phyloP scores from a whole-genome alignment of 2,888 invertebrate genomes.

The Podabrus alpinus region DNA sequence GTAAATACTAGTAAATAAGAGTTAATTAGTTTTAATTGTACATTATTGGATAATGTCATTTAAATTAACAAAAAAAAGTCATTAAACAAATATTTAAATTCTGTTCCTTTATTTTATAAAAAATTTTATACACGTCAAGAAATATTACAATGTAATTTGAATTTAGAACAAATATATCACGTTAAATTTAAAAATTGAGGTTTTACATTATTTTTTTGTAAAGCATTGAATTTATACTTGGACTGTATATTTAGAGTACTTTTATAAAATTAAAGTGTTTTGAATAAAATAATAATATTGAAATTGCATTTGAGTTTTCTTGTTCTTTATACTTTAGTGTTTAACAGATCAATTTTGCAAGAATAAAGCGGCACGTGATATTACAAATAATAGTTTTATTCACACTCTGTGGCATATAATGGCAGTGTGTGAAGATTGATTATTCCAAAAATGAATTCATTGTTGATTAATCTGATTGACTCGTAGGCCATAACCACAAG shows the following conservation, averaged over 20 bases:
- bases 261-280: background rate
- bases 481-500: no score
- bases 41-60: background rate
- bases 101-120: background rate
- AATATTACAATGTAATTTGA: background rate
- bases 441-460: no score
- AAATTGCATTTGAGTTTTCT: background rate
- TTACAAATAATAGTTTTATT: no score
- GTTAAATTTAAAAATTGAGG: background rate
- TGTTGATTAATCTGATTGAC: no score
- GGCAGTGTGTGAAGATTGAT: no score
- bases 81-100: background rate
- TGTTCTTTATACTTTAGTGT: no score
- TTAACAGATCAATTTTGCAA: no score
- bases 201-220: background rate
- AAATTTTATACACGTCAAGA: background rate
- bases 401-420: no score
- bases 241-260: background rate
- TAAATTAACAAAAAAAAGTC: background rate
- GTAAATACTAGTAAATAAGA: background rate
- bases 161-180: background rate
- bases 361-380: no score
- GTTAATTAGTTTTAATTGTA: slow-evolving; percentile 2
- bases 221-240: background rate
- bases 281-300: background rate